Evolutionary conservation across 2,797 vertebrate genomes (phyloP).

Genomic region (Tiaroga cobitis): DNA sequence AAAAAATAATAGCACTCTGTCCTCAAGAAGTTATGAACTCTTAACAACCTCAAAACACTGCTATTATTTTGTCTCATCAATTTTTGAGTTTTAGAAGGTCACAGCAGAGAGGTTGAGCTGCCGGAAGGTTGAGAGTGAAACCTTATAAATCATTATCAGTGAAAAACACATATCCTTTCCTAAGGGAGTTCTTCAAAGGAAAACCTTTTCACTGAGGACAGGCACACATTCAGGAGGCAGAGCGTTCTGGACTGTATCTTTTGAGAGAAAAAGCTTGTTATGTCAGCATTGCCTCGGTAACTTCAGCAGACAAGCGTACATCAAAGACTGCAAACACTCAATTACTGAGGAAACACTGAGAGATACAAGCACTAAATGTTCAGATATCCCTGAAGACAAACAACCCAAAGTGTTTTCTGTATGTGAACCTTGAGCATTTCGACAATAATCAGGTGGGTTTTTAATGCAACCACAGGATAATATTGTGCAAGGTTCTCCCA

Average conservation of each 20-base stretch:
- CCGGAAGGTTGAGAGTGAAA: conserved; percentile 61
- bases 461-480: neutral
- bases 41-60: neutral
- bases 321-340: conserved; percentile 69
- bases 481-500: neutral
- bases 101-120: conserved; percentile 34
- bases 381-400: conserved; percentile 48
- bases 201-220: conserved; percentile 65
- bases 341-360: conserved; percentile 41
- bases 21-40: neutral
- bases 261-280: conserved; percentile 59
- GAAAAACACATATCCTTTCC: conserved; percentile 68
- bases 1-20: neutral
- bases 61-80: neutral
- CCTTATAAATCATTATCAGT: conserved; percentile 73
- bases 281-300: conserved; percentile 68
- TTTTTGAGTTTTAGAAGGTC: conserved; percentile 37
- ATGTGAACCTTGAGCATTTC: conserved; percentile 14
- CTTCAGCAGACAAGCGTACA: conserved; percentile 67
- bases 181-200: conserved; percentile 68
- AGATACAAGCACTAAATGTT: neutral
- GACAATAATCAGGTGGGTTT: neutral
- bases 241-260: conserved; percentile 53
- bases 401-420: neutral
- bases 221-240: conserved; percentile 56